Base-by-base conservation (phyloP, 1,140 invertebrate genomes). In the Apis cerana region DNA sequence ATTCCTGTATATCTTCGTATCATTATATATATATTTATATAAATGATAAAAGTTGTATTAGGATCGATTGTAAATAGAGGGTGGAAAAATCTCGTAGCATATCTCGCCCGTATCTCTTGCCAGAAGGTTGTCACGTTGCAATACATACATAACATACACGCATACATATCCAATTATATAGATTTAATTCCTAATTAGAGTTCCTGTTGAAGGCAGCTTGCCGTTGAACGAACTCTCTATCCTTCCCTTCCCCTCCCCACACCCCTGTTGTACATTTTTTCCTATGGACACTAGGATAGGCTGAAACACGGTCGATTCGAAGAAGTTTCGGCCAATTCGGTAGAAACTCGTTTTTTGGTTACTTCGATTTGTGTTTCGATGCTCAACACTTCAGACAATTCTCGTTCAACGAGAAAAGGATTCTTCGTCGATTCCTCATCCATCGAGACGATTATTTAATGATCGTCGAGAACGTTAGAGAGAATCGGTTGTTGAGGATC, bases 181-280 rank as follows among this genome's bases (percentile, higher is more conserved):
- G 87, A 86, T 75, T 54, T 84, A 84, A 88, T 88, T 86, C 87
- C 87, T 89, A 84, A 80, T 84, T 89, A 89, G 88, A 89, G 87
- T 89, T 88, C 88, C 88, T 89, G 77, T 74, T 33, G 69, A 77
- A 71, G 85, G 82, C 77, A 77, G 82, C 59, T 80, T 75, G 58
- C 15, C 69, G 80, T 83, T 75, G 33, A 19, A n/a, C 50, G 27
- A 50, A 78, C 70, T 83, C 82, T 87, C 70, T 86, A 64, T 54
- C 17, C 69, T n/a, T 15, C 27, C 2, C 10, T 21, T 10, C 19
- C 56, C 0, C 19, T 58, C 17, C 33, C 33, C 33, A 33, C 33
- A 43, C 5, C 33, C 33, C 33, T 43, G 4, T 43, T 43, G 5
- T 43, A 33, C 33, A 33, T 33, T 33, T 33, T 33, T 43, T 43